Evolutionary conservation across 2,888 invertebrate genomes (phyloP), one percentile per base, ranked within the genome.

Genomic region (Anoplius nigerrimus): DNA sequence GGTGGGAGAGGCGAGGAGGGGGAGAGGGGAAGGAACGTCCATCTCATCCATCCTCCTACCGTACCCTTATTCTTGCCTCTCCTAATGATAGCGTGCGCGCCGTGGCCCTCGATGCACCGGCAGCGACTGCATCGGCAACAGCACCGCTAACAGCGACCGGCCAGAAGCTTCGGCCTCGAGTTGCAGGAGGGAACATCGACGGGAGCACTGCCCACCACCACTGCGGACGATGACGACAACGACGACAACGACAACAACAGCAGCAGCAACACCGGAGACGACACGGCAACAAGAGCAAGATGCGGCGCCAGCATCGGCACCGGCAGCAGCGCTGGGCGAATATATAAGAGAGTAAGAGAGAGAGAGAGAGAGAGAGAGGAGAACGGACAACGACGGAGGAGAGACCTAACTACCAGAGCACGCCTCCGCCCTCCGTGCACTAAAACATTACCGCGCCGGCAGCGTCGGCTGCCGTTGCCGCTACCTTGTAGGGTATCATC

Each of bases 21-120:
- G 15, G 53, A 24, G 22, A 66, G 46, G 61, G 62, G 51, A 60
- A 57, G 69, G 68, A 68, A 69, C 75, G 72, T 82, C 70, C 79
- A 75, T 79, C 80, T 79, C 75, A 75, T 84, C 82, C 84, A 83
- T 85, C 82, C 85, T 83, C 80, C 80, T 76, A 77, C 82, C 83
- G 77, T 82, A 71, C 76, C 76, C 76, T 80, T 80, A 78, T 83
- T 83, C 82, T 80, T 78, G 80, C 79, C 73, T 78, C 81, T 79
- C 80, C 84, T 86, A 86, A 86, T 86, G 86, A 86, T 86, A 86
- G 86, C 85, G 85, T 86, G 80, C 82, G 75, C 72, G 73, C 67
- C 77, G 71, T 74, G 72, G 77, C 75, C 80, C 74, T 79, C 78
- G 83, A 78, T 78, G 77, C 78, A 71, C 65, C 67, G 69, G 64